Percentiles rank a stretch among this genome's conserved stretches.
Evolutionary conservation across 2,888 invertebrate species (phyloP).

Genomic region (Diaphora mendica): DNA sequence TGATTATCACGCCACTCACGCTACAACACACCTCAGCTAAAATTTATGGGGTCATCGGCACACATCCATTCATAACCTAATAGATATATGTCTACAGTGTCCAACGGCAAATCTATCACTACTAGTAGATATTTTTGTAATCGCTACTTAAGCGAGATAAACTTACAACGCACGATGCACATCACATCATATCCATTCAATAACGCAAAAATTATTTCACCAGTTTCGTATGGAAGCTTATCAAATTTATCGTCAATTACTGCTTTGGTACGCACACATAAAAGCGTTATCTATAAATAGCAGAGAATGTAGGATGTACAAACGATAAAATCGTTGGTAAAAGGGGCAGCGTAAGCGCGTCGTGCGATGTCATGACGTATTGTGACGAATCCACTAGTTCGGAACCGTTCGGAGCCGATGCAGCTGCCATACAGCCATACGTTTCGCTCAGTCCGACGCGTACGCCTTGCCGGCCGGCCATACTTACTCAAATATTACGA

Average conservation of each 20-base stretch:
- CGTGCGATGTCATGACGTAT: slow-evolving; percentile 73
- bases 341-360: slow-evolving; percentile 71
- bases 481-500: slow-evolving; percentile 46
- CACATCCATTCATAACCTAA: slow-evolving; percentile 31
- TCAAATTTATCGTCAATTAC: slow-evolving; percentile 31
- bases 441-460: slow-evolving; percentile 56
- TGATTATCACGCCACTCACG: slow-evolving; percentile 38
- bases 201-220: slow-evolving; percentile 15
- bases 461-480: slow-evolving; percentile 70
- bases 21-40: slow-evolving; percentile 22
- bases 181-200: slow-evolving; percentile 15
- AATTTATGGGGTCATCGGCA: slow-evolving; percentile 41
- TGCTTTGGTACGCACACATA: slow-evolving; percentile 3
- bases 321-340: slow-evolving; percentile 25
- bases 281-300: slow-evolving; percentile 26
- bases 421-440: slow-evolving; percentile 56
- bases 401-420: slow-evolving; percentile 54
- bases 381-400: slow-evolving; percentile 54
- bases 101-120: slow-evolving; percentile 28
- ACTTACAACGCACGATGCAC: slow-evolving; percentile 38
- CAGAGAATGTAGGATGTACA: slow-evolving; percentile 28
- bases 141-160: slow-evolving; percentile 32
- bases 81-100: slow-evolving; percentile 2
- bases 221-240: not conserved
- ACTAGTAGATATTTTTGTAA: slow-evolving; percentile 23